These are phyloP conservation scores for Ophiodon elongatus DNA, from an alignment of 2,113 vertebrate genomes.

Conservation along the genomic window DNA sequence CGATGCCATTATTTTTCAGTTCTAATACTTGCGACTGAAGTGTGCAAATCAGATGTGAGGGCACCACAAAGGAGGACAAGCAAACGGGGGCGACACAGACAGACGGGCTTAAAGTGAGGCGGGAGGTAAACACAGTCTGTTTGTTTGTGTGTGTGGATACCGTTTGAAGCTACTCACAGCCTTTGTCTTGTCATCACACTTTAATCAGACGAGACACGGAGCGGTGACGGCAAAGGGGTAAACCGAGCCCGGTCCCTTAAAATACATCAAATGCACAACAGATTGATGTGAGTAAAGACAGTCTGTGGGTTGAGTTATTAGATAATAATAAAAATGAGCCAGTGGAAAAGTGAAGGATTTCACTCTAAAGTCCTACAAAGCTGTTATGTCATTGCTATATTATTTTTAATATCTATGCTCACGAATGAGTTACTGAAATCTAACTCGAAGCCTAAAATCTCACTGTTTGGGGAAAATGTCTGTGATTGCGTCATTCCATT, in stretches of 20 bases:
- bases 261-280: conserved; percentile 37
- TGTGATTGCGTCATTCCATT: neutral
- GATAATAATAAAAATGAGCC: neutral
- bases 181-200: conserved; percentile 75
- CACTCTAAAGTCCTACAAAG: neutral
- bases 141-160: conserved; percentile 61
- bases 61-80: neutral
- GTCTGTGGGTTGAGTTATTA: neutral
- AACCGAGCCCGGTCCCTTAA: conserved; percentile 10
- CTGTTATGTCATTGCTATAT: neutral
- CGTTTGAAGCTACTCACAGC: conserved; percentile 43
- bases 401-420: neutral
- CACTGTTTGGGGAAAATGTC: neutral
- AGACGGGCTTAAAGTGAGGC: conserved; percentile 13
- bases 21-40: neutral
- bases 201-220: conserved; percentile 69
- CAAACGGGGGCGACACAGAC: neutral
- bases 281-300: neutral
- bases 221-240: conserved; percentile 48
- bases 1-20: neutral
- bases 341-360: neutral
- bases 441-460: neutral
- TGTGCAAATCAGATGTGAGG: neutral
- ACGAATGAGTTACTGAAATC: neutral
- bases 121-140: conserved; percentile 31